A percentile compares a stretch with the other conserved stretches of the same genome.
These are phyloP conservation scores for Drosophila eohydei DNA, from an alignment of 2,888 invertebrate genomes.

Conservation along the genomic window DNA sequence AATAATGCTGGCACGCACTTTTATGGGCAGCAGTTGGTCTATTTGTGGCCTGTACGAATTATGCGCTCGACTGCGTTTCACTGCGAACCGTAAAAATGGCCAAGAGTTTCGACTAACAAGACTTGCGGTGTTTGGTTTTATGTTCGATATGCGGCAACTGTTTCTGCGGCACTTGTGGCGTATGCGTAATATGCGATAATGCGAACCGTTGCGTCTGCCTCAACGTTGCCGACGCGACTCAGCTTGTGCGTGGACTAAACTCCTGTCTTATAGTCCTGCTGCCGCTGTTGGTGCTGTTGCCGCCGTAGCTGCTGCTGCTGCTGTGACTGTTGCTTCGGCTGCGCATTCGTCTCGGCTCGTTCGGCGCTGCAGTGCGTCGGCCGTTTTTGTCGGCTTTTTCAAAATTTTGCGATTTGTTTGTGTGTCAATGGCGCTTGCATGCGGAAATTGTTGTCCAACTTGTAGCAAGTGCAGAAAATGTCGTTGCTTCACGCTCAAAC, in stretches of 20 bases:
- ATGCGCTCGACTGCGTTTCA: constrained; percentile 5
- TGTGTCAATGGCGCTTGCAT: constrained; percentile 40
- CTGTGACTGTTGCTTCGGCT: constrained; percentile 41
- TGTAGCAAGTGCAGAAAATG: constrained; percentile 44
- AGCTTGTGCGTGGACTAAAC: constrained; percentile 44
- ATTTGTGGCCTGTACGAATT: constrained; percentile 13
- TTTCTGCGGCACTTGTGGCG: constrained; percentile 56
- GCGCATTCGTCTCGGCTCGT: constrained; percentile 32
- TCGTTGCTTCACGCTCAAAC: constrained; percentile 20
- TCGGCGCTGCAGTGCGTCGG: constrained; percentile 50
- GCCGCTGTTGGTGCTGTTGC: constrained; percentile 25
- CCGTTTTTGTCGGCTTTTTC: constrained; percentile 40
- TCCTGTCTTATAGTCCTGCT: constrained; percentile 66
- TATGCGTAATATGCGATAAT: constrained; percentile 50
- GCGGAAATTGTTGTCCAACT: constrained; percentile 66
- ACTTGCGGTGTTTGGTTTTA: constrained; percentile 8
- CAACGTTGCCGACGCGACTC: constrained; percentile 75
- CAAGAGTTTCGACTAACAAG: constrained; percentile 66
- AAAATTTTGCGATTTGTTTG: constrained; percentile 23
- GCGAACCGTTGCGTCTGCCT: constrained; percentile 47
- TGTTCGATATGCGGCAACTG: constrained; percentile 19
- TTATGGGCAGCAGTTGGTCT: constrained; percentile 51
- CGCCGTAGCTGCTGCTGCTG: constrained; percentile 28
- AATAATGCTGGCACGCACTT: constrained; percentile 66
- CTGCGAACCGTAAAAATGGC: constrained; percentile 38